Base-by-base conservation (phyloP, 1,140 invertebrate species). In the Thaumatotibia leucotreta region DNA sequence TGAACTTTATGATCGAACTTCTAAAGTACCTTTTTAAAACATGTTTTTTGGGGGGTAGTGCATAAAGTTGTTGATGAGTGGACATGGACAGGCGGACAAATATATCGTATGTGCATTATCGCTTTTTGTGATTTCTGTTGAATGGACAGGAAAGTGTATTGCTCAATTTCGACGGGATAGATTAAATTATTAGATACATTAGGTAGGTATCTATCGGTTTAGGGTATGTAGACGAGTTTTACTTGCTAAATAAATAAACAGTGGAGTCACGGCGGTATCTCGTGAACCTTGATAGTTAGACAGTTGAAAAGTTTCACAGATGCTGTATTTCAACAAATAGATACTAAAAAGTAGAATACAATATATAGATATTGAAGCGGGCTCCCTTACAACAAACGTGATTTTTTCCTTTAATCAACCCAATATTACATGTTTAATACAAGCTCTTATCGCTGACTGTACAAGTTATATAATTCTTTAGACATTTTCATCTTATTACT, bases 101-200 rank as follows among this genome's bases (percentile, higher is more conserved):
- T 58, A 58, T 58, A 58, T 58, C 52, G 52, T 58, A 58, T 58
- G 29, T 58, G 52, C 52, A 58, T 58, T 58, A 58, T 58, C 52
- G 23, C 52, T 58, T 58, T 27, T 58, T 58, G 24, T 58, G 52
- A 58, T 58, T 58, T 58, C 52, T 58, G 52, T 58, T 58, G 52
- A 58, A 58, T 58, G 52, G 24, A 58, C 52, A 58, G 52, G 52
- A 58, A 58, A 58, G 52, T 17, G 52, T 58, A 27, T 58, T 58
- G 24, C 52, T 27, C 52, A 58, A 58, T 58, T 14, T 24, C 27
- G 52, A 29, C 24, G 52, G 24, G 23, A 27, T 17, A 58, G 52
- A 58, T 58, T 58, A 58, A 58, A 58, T 58, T 58, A 58, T 58
- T 58, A 31, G 24, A 27, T 23, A n/a, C 24, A 52, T 58, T 58